Base-by-base conservation (phyloP, 2,113 vertebrate genomes). In the Xyliphius kryptos region DNA sequence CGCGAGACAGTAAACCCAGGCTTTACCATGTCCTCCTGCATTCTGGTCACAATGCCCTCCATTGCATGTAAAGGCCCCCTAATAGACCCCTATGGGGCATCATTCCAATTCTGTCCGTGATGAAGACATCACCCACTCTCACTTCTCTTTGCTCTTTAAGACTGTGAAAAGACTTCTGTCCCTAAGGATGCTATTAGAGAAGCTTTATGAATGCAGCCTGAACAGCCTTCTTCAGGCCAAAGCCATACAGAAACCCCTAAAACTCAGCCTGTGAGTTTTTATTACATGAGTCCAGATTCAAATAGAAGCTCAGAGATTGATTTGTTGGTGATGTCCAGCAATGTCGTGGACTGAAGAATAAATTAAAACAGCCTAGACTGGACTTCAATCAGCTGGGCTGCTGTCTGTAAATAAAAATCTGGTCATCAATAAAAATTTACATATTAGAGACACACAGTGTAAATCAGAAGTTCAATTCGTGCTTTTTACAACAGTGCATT, bases 81-180 rank as follows among this genome's bases (percentile, higher is more conserved):
- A 87, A 89, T 87, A 85, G 83, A 86, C 80, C 82, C 85, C 86
- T 81, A 78, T 87, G 87, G 85, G 82, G 79, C 79, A 63, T 82
- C 78, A 80, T 86, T 86, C 66, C 77, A 82, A 82, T 85, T 87
- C 84, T 61, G 74, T 76, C 82, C 79, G 78, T 84, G 84, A 86
- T 87, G 77, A 86, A 85, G 80, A 84, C 69, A 73, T 83, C 68
- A 67, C 73, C 63, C 71, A 53, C 59, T 65, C 44, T 74, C 66
- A 69, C 51, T 62, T 69, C 57, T 61, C 58, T 76, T 66, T 79
- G 72, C 57, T 66, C 36, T 63, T 56, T 81, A 79, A 80, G 71
- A 61, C 72, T 80, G 75, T 79, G 74, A 76, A 75, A 65, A 79
- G 76, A 79, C 70, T 69, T 20, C 47, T 56, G 13, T 87, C 84